phyloP scores from a whole-genome alignment of 2,797 vertebrate species.

The Rhyacichthys aspro region DNA sequence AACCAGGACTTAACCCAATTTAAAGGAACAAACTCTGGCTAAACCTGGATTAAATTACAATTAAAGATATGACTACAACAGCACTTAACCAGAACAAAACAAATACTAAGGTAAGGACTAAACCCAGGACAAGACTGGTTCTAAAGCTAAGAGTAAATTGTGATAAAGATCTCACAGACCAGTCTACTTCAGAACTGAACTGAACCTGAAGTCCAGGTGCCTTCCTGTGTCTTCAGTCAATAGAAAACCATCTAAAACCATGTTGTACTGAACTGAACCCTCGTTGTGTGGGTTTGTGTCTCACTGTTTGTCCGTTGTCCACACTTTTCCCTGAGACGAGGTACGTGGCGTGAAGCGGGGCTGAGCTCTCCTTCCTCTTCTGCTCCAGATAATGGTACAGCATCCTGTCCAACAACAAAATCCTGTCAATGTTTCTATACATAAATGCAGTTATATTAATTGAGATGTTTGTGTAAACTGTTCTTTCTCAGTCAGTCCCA shows the following conservation, averaged over 20 bases:
- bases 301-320: conserved; percentile 86
- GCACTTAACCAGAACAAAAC: neutral
- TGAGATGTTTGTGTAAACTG: too few relatives aligned
- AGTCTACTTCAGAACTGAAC: too few relatives aligned
- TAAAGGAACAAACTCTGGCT: neutral
- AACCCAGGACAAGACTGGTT: too few relatives aligned
- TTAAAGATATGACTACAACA: neutral
- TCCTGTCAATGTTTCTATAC: too few relatives aligned
- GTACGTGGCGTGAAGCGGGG: conserved; percentile 91
- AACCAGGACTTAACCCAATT: neutral
- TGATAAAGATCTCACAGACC: too few relatives aligned
- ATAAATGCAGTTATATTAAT: too few relatives aligned
- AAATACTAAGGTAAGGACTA: too few relatives aligned
- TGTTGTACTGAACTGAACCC: neutral
- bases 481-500: too few relatives aligned
- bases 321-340: conserved; percentile 87
- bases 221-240: too few relatives aligned
- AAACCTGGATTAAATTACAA: neutral
- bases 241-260: too few relatives aligned
- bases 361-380: conserved; percentile 88
- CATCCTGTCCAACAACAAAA: conserved; percentile 80
- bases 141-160: too few relatives aligned
- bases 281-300: neutral
- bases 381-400: conserved; percentile 93
- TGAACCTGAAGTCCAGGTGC: too few relatives aligned